Evolutionary conservation across 2,113 vertebrate species (phyloP).

Genomic region (Poeciliopsis prolifica): DNA sequence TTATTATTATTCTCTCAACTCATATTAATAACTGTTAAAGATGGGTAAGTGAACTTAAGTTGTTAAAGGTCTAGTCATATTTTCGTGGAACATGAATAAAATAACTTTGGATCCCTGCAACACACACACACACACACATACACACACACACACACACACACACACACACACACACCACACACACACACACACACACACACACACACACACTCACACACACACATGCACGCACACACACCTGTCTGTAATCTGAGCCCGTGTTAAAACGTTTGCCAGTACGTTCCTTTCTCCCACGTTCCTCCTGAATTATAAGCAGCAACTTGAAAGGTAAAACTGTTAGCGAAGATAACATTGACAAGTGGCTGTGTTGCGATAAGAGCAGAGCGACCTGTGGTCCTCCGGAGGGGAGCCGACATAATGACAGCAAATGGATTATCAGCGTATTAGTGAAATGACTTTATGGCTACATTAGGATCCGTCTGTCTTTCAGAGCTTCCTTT

Average conservation of each 20-base stretch:
- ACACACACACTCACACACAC: neutral
- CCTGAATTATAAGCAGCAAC: slow-evolving; percentile 15
- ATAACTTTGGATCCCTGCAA: neutral
- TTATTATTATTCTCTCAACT: too few species aligned
- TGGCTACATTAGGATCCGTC: neutral
- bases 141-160: neutral
- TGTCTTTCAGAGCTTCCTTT: neutral
- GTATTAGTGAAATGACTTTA: neutral
- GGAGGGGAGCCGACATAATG: neutral
- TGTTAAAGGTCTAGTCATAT: neutral
- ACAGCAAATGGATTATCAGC: neutral
- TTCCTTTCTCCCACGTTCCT: slow-evolving; percentile 27
- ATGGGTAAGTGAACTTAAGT: too few species aligned
- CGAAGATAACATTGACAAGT: slow-evolving; percentile 2
- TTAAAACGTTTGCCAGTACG: slow-evolving; percentile 32
- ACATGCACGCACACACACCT: neutral
- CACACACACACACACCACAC: neutral
- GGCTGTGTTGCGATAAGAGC: neutral
- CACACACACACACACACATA: neutral
- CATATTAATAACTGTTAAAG: too few species aligned
- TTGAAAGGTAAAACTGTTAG: slow-evolving; percentile 15
- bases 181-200: neutral
- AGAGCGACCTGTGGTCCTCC: neutral
- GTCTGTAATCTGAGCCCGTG: slow-evolving; percentile 6
- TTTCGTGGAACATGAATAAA: neutral